A percentile compares a stretch with the other conserved stretches of the same genome.
Evolutionary conservation across 2,113 vertebrate species (phyloP).

Genomic region (Phainopepla nitens): DNA sequence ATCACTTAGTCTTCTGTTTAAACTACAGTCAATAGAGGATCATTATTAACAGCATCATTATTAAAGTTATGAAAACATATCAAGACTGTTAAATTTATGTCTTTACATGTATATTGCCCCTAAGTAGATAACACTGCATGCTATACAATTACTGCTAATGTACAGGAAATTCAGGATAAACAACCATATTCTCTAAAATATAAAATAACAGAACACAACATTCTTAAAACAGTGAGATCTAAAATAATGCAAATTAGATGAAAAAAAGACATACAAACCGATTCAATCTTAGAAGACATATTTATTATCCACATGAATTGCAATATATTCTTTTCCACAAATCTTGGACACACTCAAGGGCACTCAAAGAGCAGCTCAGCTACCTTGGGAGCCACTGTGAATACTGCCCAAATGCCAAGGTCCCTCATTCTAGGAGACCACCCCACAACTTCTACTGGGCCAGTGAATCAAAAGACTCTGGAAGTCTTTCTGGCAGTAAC

Average conservation of each 20-base stretch:
- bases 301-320: neutral
- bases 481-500: neutral
- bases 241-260: neutral
- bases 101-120: neutral
- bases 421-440: neutral
- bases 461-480: neutral
- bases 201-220: neutral
- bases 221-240: neutral
- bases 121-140: neutral
- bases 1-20: neutral
- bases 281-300: neutral
- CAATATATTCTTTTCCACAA: neutral
- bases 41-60: neutral
- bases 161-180: neutral
- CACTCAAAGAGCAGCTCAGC: neutral
- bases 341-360: neutral
- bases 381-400: neutral
- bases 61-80: neutral
- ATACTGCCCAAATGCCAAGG: neutral
- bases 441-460: neutral
- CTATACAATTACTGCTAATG: neutral
- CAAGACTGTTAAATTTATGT: neutral
- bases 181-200: neutral
- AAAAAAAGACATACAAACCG: neutral
- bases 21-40: neutral